A percentile compares a stretch with the other conserved stretches of the same genome.
Conservation (phyloP, 2,113 vertebrate species). For the Dromiciops gliroides region DNA sequence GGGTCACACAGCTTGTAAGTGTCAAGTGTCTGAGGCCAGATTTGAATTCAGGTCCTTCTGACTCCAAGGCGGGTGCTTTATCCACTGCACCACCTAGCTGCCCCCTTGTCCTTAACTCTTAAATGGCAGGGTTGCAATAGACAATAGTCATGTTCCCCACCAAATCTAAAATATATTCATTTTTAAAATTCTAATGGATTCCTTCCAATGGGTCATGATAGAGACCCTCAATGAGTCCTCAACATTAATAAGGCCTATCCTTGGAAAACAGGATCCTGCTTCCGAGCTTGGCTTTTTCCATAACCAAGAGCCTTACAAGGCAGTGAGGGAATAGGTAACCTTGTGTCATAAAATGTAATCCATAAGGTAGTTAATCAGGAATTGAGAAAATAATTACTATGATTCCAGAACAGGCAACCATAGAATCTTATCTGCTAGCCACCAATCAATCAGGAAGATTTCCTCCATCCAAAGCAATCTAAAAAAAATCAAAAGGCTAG, state of each 20-base stretch:
- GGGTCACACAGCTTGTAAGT: too few relatives aligned
- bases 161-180: too few relatives aligned
- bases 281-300: background rate
- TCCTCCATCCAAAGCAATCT: background rate
- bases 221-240: background rate
- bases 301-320: background rate
- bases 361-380: background rate
- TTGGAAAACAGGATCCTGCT: background rate
- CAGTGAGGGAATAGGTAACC: background rate
- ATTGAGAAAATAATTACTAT: background rate
- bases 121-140: too few relatives aligned
- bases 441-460: slow-evolving; percentile 2
- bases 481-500: slow-evolving; percentile 17
- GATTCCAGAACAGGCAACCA: slow-evolving; percentile 1
- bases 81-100: too few relatives aligned
- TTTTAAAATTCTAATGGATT: too few relatives aligned
- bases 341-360: background rate
- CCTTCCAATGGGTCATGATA: background rate
- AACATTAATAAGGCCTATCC: background rate
- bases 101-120: too few relatives aligned
- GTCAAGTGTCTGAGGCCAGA: too few relatives aligned
- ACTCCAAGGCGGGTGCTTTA: too few relatives aligned
- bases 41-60: too few relatives aligned
- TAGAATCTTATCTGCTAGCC: background rate
- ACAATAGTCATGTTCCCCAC: too few relatives aligned